Evolutionary conservation across 2,113 vertebrate genomes (phyloP).

Genomic region (Antechinus flavipes): DNA sequence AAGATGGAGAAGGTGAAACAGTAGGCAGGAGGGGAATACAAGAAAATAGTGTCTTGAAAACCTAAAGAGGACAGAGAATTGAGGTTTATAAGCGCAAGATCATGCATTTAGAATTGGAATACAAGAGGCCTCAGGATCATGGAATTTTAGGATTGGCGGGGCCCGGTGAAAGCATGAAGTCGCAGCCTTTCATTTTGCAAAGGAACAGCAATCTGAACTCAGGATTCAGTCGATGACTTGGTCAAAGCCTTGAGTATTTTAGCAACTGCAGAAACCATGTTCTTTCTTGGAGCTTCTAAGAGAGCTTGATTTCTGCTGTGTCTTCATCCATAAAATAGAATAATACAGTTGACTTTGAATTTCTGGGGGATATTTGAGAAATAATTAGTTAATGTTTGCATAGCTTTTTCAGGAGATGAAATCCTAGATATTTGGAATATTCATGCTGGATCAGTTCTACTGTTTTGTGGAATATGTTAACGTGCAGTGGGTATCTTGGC

Average conservation of each 20-base stretch:
- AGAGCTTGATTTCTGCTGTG: constrained; percentile 26
- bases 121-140: background rate
- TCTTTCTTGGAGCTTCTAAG: constrained; percentile 5
- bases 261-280: background rate
- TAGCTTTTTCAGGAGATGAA: background rate
- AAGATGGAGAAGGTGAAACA: background rate
- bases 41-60: background rate
- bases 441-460: constrained; percentile 6
- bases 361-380: background rate
- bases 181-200: background rate
- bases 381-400: background rate
- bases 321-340: constrained; percentile 30
- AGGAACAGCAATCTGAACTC: background rate
- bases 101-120: background rate
- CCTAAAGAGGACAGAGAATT: background rate
- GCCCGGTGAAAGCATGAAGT: background rate
- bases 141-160: background rate
- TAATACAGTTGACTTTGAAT: constrained; percentile 17
- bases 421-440: background rate
- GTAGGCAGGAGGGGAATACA: background rate
- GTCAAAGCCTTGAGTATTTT: background rate
- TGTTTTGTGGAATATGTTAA: background rate
- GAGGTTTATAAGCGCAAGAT: background rate
- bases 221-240: background rate
- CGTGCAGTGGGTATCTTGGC: background rate